Base-by-base conservation (phyloP, 2,888 invertebrate species). In the Cantharis nigra region DNA sequence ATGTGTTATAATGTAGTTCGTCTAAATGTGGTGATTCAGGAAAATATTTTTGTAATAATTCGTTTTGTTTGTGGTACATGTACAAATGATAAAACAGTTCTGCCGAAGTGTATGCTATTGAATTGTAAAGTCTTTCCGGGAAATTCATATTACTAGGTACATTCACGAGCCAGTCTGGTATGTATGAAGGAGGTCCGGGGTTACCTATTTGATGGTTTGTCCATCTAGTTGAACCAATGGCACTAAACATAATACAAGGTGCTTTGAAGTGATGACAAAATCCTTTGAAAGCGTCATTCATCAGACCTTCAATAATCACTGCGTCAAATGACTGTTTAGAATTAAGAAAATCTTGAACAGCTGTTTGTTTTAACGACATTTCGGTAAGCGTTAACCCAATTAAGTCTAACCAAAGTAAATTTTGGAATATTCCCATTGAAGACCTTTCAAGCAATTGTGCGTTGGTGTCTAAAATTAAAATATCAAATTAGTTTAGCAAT, bases 201-300 rank as follows among this genome's bases (percentile, higher is more conserved):
- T 88, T 82, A 0, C 90, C 90, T 86, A 89, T 87, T 80, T 87
- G 86, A 75, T 88, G 87, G 70, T 89, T 89, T 82, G 89, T 87
- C 81, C 87, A 87, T 70, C 87, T 86, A 71, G 86, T 86, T 73
- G 87, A 87, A 14, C 87, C 88, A 11, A 78, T 64, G 1, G 80
- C 88, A 81, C 88, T 88, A 3, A 87, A 79, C 2, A 83, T 63
- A n/a, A 87, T 81, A n/a, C 84, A 70, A 0, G 85, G 85, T 2
- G 84, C 84, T 23, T 85, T 82, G 71, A 83, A 83, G 72, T 84
- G 83, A 69, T 85, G 81, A 14, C 84, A 84, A 5, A 87, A 80
- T 0, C 89, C 90, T 70, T 65, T 83, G 14, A 85, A 82, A 3
- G 90, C 89, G 80, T 90, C 90, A 78, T 87, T 88, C 28, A 90